Percentiles rank a stretch among this genome's conserved stretches.
phyloP scores from a whole-genome alignment of 2,888 invertebrate genomes.

The Watsonalla cultraria region DNA sequence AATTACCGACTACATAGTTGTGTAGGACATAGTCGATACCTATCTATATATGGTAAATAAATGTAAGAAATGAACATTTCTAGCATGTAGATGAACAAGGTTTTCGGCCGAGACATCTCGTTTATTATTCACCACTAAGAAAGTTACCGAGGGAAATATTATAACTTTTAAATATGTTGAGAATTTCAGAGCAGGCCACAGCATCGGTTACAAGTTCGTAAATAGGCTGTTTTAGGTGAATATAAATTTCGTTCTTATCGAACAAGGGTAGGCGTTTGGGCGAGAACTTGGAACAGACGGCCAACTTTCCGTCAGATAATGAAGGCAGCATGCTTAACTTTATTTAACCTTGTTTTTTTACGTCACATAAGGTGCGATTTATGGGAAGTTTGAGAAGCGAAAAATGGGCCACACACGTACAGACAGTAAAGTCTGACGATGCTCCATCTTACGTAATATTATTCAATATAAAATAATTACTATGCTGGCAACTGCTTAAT shows the following conservation, averaged over 20 bases:
- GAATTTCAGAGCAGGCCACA: constrained; percentile 1
- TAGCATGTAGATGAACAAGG: no score
- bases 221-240: constrained; percentile 11
- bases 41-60: no score
- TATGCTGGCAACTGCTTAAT: no score
- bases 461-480: no score
- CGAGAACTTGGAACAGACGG: constrained; percentile 16
- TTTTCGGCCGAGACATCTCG: not conserved
- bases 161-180: constrained; percentile 1
- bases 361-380: not conserved
- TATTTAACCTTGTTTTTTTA: constrained; percentile 14
- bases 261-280: constrained; percentile 10
- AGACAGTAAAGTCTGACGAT: no score
- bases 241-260: constrained; percentile 21
- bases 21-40: no score
- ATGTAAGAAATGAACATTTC: no score
- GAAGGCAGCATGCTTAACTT: constrained; percentile 16
- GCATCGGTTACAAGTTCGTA: constrained; percentile 7
- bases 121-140: not conserved
- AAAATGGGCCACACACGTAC: no score
- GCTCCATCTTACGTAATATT: no score
- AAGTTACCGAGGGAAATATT: not conserved
- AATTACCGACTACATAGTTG: no score
- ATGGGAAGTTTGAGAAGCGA: no score
- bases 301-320: constrained; percentile 27